Percentiles rank a stretch among this genome's conserved stretches.
Conservation (phyloP, 2,113 vertebrate genomes). For the Cinclus cinclus region DNA sequence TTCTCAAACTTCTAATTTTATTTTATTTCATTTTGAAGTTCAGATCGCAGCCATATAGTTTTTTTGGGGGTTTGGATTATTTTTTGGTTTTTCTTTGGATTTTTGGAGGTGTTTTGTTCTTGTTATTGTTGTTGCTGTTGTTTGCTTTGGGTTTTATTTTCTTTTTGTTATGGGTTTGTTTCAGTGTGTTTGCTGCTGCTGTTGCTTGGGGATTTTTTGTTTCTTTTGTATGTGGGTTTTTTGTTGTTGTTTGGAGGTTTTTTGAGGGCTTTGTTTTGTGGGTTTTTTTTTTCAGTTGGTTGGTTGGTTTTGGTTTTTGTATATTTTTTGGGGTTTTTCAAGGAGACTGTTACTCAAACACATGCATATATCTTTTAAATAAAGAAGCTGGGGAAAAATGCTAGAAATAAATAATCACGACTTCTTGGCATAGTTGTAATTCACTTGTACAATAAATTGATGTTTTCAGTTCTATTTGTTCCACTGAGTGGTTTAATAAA, state of each 20-base stretch:
- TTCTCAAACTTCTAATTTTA: not conserved
- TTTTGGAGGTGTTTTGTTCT: not conserved
- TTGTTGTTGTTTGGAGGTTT: too few species aligned
- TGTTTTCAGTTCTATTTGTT: not conserved
- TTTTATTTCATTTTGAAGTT: not conserved
- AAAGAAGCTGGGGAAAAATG: not conserved
- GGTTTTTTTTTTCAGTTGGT: not conserved
- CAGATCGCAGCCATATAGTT: rapidly evolving
- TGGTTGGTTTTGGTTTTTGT: not conserved
- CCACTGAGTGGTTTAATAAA: not conserved
- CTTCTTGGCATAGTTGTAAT: not conserved
- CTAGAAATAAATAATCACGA: not conserved
- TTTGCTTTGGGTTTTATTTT: not conserved
- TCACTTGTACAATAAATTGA: not conserved
- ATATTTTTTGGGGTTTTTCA: not conserved
- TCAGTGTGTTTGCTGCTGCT: not conserved
- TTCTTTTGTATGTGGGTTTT: not conserved
- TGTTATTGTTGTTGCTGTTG: too few species aligned
- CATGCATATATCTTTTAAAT: not conserved
- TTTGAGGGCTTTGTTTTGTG: not conserved
- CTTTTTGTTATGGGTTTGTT: not conserved
- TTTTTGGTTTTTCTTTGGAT: not conserved
- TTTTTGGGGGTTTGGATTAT: not conserved
- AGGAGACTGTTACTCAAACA: not conserved
- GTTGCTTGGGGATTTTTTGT: too few species aligned